Evolutionary conservation across 2,113 vertebrate species (phyloP).

Genomic region (Carollia perspicillata): DNA sequence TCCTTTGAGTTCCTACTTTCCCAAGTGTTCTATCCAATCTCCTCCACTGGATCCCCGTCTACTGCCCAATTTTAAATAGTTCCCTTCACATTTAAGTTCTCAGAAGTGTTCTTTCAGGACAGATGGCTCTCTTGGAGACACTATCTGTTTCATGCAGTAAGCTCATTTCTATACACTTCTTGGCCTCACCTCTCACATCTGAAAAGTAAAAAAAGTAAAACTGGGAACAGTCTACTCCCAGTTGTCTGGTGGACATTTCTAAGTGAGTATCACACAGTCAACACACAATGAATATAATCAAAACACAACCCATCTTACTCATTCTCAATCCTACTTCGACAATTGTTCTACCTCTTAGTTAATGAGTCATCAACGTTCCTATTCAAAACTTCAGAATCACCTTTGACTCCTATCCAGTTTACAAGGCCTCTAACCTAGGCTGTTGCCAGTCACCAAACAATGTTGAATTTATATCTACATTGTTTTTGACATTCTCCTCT

Average conservation of each 20-base stretch:
- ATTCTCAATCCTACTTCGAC: not conserved
- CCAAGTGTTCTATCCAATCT: not conserved
- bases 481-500: not conserved
- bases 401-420: not conserved
- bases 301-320: not conserved
- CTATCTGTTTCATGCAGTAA: not conserved
- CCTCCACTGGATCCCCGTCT: not conserved
- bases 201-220: not conserved
- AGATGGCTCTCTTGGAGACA: not conserved
- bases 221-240: not conserved
- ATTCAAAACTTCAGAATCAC: not conserved
- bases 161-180: not conserved
- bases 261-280: not conserved
- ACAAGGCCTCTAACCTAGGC: not conserved
- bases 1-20: not conserved
- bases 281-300: not conserved
- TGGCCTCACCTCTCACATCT: not conserved
- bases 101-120: not conserved
- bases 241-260: not conserved
- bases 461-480: not conserved
- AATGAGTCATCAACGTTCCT: not conserved
- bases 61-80: not conserved
- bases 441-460: not conserved
- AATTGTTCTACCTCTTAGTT: not conserved
- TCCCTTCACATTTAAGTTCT: not conserved